These are phyloP conservation scores for Cynaeus angustus DNA, from an alignment of 2,888 invertebrate genomes.

Conservation along the genomic window DNA sequence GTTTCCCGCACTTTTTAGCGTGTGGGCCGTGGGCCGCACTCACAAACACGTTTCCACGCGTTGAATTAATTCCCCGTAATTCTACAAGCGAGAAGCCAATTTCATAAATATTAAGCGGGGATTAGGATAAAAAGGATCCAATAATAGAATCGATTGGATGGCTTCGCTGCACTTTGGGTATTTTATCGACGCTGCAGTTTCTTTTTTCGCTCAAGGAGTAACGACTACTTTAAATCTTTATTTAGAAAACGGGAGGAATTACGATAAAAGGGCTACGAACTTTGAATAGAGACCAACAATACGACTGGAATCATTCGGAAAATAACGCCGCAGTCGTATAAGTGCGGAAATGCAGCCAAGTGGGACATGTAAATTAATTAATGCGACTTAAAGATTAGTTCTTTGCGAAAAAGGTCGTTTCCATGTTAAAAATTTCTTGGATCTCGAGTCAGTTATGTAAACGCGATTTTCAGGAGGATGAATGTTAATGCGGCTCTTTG, in stretches of 20 bases:
- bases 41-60: conserved; percentile 2
- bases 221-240: conserved; percentile 30
- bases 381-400: not conserved
- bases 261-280: conserved; percentile 18
- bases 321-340: conserved; percentile 25
- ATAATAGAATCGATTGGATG: conserved; percentile 16
- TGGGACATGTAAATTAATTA: conserved; percentile 40
- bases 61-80: conserved; percentile 47
- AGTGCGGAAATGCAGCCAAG: conserved; percentile 23
- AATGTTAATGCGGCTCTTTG: too few relatives aligned
- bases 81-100: conserved; percentile 29
- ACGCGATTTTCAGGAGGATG: too few relatives aligned
- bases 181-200: conserved; percentile 11
- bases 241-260: conserved; percentile 25
- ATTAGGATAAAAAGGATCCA: conserved; percentile 13
- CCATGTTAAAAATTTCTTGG: too few relatives aligned
- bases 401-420: conserved; percentile 2
- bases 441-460: too few relatives aligned
- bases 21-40: not conserved
- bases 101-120: conserved; percentile 37
- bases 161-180: not conserved
- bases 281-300: not conserved
- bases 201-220: conserved; percentile 2
- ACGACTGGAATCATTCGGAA: conserved; percentile 11
- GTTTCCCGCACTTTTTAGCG: not conserved